These are phyloP conservation scores for Lithophane semibrunnea DNA, from an alignment of 2,888 invertebrate genomes.

Conservation along the genomic window DNA sequence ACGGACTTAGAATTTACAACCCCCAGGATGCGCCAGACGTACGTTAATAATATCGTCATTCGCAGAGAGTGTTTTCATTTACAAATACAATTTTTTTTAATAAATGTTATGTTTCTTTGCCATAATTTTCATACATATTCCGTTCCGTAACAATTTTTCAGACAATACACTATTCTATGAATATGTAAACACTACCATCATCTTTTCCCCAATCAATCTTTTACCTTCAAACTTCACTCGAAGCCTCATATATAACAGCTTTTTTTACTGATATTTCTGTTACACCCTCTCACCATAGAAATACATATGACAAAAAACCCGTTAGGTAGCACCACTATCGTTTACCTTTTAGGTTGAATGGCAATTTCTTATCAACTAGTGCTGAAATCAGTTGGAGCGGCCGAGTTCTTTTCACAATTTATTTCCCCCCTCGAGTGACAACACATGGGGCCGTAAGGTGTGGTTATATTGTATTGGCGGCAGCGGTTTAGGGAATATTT, in stretches of 20 bases:
- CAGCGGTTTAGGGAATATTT: conserved; percentile 50
- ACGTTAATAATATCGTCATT: neutral
- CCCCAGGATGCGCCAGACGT: too few relatives aligned
- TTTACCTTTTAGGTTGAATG: conserved; percentile 65
- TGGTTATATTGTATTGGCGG: conserved; percentile 6
- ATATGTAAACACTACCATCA: conserved; percentile 27
- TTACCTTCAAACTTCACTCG: conserved; percentile 5
- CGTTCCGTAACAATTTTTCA: neutral
- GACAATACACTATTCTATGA: conserved; percentile 24
- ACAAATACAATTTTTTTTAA: neutral
- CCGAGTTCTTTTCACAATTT: conserved; percentile 75
- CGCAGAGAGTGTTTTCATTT: neutral
- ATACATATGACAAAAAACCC: conserved; percentile 55
- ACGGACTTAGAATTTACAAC: too few relatives aligned
- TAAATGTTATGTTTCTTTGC: too few relatives aligned
- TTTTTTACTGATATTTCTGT: conserved; percentile 19
- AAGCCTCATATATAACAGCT: conserved; percentile 29
- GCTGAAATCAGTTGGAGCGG: conserved; percentile 68
- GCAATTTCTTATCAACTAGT: conserved; percentile 68
- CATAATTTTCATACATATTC: neutral
- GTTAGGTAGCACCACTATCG: conserved; percentile 45
- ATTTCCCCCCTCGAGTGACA: conserved; percentile 74
- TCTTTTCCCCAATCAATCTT: conserved; percentile 45
- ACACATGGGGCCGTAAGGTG: conserved; percentile 73
- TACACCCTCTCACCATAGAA: conserved; percentile 37